Base-by-base conservation (phyloP, 2,888 invertebrate genomes). In the Bombylius major region DNA sequence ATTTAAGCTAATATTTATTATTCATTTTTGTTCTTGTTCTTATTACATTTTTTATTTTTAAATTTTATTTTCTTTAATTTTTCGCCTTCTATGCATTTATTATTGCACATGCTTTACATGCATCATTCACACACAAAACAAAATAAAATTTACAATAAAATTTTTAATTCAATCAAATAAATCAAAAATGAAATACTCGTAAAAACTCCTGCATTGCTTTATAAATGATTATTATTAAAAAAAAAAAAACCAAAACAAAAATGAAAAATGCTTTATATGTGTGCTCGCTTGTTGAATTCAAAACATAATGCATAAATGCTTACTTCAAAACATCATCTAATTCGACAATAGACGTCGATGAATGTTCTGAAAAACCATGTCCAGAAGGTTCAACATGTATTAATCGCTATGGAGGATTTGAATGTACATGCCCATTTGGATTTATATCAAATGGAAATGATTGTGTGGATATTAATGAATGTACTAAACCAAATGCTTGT, bases 401-500 rank as follows among this genome's bases (percentile, higher is more conserved):
- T 70, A 89, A 89, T 78, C 80, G 79, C 66, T 81, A 82, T 68
- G 89, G 89, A 65, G 82, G 84, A 70, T 89, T 81, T 76, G 77
- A 80, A 65, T 90, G 89, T 75, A 77, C 78, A 67, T 90, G 90
- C 74, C 78, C 80, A 45, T 69, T 77, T 54, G 89, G 89, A 61
- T 89, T 82, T 75, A 79, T 82, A 60, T 81, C 79, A 56, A 73
- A 76, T 44, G 67, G 70, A 52, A 50, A 50, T 42, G 33, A 48
- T 42, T 51, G 53, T n/a, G 32, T 50, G 31, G 87, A 88, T 74
- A 76, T 86, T 70, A 84, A 89, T 75, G 87, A 88, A 71, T 88
- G 87, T 72, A 79, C 79, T 58, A 75, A 78, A 63, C 69, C 78
- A 61, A 79, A 79, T 65, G 77, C 82, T 67, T 90, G 89, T 70